These are phyloP conservation scores for Tokudaia muenninki DNA, from an alignment of 2,797 vertebrate species.

Conservation along the genomic window DNA sequence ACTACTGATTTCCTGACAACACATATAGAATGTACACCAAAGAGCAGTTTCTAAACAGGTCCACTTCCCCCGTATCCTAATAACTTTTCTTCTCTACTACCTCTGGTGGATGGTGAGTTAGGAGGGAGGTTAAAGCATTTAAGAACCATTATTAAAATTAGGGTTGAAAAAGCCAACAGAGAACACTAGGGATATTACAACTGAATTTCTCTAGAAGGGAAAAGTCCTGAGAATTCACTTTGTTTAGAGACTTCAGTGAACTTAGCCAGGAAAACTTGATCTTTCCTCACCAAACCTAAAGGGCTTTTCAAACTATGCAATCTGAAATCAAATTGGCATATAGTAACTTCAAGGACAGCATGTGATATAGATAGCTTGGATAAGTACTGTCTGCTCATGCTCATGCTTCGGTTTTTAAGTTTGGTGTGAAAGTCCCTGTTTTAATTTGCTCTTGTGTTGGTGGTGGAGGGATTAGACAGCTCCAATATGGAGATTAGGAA, in stretches of 20 bases:
- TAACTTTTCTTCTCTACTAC: not conserved
- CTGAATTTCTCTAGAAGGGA: not conserved
- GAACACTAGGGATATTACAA: not conserved
- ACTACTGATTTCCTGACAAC: not conserved
- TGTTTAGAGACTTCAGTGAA: not conserved
- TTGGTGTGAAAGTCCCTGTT: not conserved
- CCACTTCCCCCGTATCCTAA: not conserved
- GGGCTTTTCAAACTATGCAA: not conserved
- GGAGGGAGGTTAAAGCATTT: not conserved
- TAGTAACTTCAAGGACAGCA: not conserved
- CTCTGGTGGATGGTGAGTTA: not conserved
- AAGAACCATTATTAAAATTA: not conserved
- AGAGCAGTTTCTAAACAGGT: not conserved
- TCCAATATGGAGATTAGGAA: not conserved
- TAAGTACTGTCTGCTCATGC: not conserved
- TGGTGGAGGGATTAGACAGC: not conserved
- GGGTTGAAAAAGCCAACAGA: not conserved
- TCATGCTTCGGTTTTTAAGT: constrained; percentile 33
- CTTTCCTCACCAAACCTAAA: not conserved
- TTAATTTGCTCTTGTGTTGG: constrained; percentile 20
- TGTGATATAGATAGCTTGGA: not conserved
- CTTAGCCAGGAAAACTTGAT: not conserved
- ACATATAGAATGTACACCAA: not conserved
- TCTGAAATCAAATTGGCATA: not conserved
- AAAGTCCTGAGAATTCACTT: not conserved